phyloP scores from a whole-genome alignment of 2,797 vertebrate genomes.

The Taeniopygia guttata region DNA sequence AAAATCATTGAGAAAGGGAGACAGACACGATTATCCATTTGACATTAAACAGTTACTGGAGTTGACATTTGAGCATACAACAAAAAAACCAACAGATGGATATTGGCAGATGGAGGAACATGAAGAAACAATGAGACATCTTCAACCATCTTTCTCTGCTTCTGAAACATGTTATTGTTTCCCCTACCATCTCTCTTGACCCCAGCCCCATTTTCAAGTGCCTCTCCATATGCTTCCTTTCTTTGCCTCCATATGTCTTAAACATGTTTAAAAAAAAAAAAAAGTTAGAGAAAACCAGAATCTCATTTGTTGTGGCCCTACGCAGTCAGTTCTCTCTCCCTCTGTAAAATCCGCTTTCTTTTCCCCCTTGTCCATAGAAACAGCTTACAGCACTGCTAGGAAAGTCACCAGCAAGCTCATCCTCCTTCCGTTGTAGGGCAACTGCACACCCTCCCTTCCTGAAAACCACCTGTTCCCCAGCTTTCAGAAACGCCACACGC shows the following conservation, averaged over 20 bases:
- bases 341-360: not conserved
- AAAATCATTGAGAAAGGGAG: constrained; percentile 20
- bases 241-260: constrained; percentile 52
- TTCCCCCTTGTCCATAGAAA: not conserved
- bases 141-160: constrained; percentile 22
- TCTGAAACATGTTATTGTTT: constrained; percentile 63
- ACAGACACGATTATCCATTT: constrained; percentile 42
- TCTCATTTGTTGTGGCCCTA: not conserved
- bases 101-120: constrained; percentile 64
- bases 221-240: constrained; percentile 57
- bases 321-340: not conserved
- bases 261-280: not conserved
- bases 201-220: constrained; percentile 33
- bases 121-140: constrained; percentile 67
- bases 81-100: constrained; percentile 66
- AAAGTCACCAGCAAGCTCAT: not conserved
- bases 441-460: constrained; percentile 30
- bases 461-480: constrained; percentile 49
- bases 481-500: not conserved
- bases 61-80: constrained; percentile 61
- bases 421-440: constrained; percentile 9
- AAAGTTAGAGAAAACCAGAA: not conserved
- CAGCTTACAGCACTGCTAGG: not conserved
- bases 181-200: constrained; percentile 51
- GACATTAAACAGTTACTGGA: constrained; percentile 52